Conservation (phyloP, 2,888 invertebrate species). For the Podabrus alpinus region DNA sequence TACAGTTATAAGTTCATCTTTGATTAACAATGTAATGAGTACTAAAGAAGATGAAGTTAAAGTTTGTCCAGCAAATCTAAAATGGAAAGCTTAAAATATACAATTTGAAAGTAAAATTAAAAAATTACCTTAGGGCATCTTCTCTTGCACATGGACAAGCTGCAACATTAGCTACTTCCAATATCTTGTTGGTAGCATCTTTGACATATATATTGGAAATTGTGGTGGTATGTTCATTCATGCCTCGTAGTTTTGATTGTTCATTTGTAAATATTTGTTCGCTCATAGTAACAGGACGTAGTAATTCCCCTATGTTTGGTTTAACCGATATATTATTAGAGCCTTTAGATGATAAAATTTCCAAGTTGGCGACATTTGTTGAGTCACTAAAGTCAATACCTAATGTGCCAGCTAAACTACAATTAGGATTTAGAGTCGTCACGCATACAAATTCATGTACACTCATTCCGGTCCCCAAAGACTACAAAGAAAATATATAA, state of each 20-base stretch:
- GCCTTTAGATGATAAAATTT: constrained; percentile 69
- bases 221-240: constrained; percentile 77
- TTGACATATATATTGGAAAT: constrained; percentile 41
- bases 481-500: constrained; percentile 58
- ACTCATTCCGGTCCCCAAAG: constrained; percentile 71
- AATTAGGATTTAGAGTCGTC: constrained; percentile 64
- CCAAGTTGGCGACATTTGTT: constrained; percentile 84
- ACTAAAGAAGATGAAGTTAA: constrained; percentile 80
- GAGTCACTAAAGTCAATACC: constrained; percentile 94
- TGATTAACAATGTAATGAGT: constrained; percentile 68
- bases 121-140: constrained; percentile 45
- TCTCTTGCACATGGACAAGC: constrained; percentile 57
- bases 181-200: constrained; percentile 61
- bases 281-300: constrained; percentile 78
- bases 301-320: constrained; percentile 85
- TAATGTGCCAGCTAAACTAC: constrained; percentile 68
- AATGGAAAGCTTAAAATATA: constrained; percentile 32
- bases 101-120: constrained; percentile 5
- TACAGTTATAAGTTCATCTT: constrained; percentile 57
- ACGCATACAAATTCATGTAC: constrained; percentile 78
- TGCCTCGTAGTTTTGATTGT: constrained; percentile 83
- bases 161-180: constrained; percentile 78
- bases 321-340: constrained; percentile 67
- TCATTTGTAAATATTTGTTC: constrained; percentile 72
- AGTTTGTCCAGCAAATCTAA: constrained; percentile 83